Evolutionary conservation across 1,140 invertebrate genomes (phyloP), one percentile per base, ranked within the genome.

Genomic region (Drosophila neocordata): DNA sequence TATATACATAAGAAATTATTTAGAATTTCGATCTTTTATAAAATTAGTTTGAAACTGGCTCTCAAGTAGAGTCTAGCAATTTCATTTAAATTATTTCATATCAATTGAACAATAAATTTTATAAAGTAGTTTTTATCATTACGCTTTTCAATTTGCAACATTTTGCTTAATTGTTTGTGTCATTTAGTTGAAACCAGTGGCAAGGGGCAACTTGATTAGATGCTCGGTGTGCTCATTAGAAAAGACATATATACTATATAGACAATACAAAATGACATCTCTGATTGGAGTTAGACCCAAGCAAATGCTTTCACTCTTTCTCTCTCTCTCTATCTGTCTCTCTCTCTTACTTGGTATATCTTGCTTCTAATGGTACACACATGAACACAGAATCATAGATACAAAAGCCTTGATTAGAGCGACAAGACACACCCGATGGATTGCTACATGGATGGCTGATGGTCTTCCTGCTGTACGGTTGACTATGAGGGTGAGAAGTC

Each of bases 381-480:
- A 24, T 48, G 44, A 59, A 59, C 7, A 22, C 65, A 34, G 12
- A 55, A 37, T 31, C 13, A 53, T 35, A 41, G 22, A 57, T 48
- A 85, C 75, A 82, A 87, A 77, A 63, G 84, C 64, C 84, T 77
- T 83, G 83, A 88, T 88, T 88, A 79, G 83, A 83, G 83, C 53
- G 64, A 71, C 83, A 77, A 73, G 69, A 58, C 51, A 56, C 37
- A 64, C 3, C 13, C 52, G 18, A 34, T 56, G 53, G 24, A 56
- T 56, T 48, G 53, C 53, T 56, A 11, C 18, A 56, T 56, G 27
- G 15, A 48, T 48, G 41, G 15, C 53, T 56, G 53, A 11, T 20
- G 41, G 41, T 48, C 15, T 15, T 20, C 41, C 18, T 20, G 8
- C 2, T 44, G 41, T n/a, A n/a, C n/a, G 41, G 41, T 13, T 6